Evolutionary conservation across 2,888 invertebrate species (phyloP), one percentile per base, ranked within the genome.

Genomic region (Amblyjoppa proteus): DNA sequence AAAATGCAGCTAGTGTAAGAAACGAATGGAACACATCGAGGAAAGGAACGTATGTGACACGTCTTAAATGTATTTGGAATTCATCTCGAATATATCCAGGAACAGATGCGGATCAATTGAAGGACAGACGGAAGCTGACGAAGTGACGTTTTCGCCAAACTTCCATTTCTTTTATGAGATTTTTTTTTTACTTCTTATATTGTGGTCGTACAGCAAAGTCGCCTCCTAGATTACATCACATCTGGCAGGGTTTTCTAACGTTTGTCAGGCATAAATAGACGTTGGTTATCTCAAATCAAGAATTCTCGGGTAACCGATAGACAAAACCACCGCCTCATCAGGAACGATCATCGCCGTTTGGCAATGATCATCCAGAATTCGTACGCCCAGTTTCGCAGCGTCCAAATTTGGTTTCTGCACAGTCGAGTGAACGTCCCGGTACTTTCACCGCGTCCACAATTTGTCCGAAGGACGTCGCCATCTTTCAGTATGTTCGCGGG

Each of bases 221-320:
- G 70, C 85, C 85, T 81, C 91, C 92, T 73, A 92, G 91, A 88
- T 90, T 91, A 79, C 77, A 88, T 91, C 91, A 92, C 86, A 80
- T 85, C 81, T 85, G 88, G 58, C 85, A 88, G 79, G 87, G 49
- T 74, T 49, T 53, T 58, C 69, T 73, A 83, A 81, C 84, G 86
- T 76, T 87, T 86, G 85, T 87, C 87, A 89, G 87, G 87, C 93
- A 93, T 86, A 93, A 91, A 90, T 93, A 93, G 88, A 93, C 83
- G 28, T 61, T 87, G 73, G 89, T 90, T 90, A 91, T 89, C 90
- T 91, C 90, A 88, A 90, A 89, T 81, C 88, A 86, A 76, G 89
- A 88, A 78, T 86, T 51, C 53, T 86, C 80, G 31, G 74, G 77
- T 58, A 92, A 90, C 81, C 86, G 61, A 82, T 90, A 92, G 76